Base-by-base conservation (phyloP, 2,113 vertebrate genomes). In the Lasiurus cinereus region DNA sequence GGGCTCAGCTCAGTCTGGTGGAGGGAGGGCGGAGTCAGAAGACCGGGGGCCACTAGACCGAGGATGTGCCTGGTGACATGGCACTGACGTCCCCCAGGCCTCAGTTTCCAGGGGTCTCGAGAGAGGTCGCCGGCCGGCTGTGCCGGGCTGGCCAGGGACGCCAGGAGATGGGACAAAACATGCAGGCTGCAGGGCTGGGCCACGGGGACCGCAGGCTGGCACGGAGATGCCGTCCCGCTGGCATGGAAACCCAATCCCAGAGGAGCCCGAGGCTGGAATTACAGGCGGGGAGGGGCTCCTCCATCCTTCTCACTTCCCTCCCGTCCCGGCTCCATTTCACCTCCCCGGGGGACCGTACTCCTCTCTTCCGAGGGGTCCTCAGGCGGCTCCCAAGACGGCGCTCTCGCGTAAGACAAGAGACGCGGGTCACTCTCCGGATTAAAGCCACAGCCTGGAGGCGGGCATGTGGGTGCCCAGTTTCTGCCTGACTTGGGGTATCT, bases 181-280 rank as follows among this genome's bases (percentile, higher is more conserved):
- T 0, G 2, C 0, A 8, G 36, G 3, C 64, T 6, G 13, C 0
- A 2, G 29, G 46, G 31, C 54, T 24, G 12, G 1, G 73, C 69
- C 27, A 0, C 11, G 19, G 29, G 79, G 54, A 12, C 59, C 21
- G 16, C 2, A 21, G 50, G n/a, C 33, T 24, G 39, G 78, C 67
- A 46, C 66, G 7, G 2, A 2, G 0, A 3, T 1, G 3, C 16
- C 13, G 0, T 22, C 39, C 73, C 33, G 74, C 69, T 12, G 8
- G 16, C 69, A 27, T 1, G n/a, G 88, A 76, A 46, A 52, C 27
- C 82, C 48, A 33, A 22, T 43, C 66, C 73, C 15, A 1, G 0
- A 1, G 29, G 22, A 24, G 64, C 43, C 2, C 19, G 50, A 31
- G 83, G 48, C 87, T 72, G 69, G 86, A 33, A 31, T 43, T 46